Conservation (phyloP, 2,888 invertebrate species). For the Andrena trimmerana region DNA sequence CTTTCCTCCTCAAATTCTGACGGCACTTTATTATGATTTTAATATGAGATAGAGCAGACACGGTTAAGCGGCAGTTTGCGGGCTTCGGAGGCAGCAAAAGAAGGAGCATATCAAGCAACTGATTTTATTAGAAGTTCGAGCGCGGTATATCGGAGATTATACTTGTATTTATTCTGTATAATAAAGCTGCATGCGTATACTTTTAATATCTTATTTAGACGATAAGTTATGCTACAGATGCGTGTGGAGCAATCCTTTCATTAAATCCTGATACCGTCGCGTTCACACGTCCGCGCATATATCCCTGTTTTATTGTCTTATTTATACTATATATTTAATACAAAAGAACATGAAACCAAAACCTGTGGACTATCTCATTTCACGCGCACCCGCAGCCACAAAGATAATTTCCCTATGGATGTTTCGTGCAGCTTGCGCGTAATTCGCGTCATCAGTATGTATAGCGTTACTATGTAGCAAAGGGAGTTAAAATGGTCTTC, state of each 20-base stretch:
- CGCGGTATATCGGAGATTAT: conserved; percentile 7
- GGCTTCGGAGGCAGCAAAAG: too few species aligned
- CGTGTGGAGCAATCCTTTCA: conserved; percentile 17
- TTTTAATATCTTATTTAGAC: conserved; percentile 12
- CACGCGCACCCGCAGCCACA: not conserved
- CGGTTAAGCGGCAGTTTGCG: too few species aligned
- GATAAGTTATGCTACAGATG: conserved; percentile 28
- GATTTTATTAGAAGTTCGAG: conserved; percentile 5
- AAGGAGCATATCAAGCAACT: not conserved
- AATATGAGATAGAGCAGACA: too few species aligned
- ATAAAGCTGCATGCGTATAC: conserved; percentile 19
- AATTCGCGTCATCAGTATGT: conserved; percentile 7
- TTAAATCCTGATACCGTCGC: conserved; percentile 5
- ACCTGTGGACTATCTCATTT: conserved; percentile 17
- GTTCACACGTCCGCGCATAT: conserved; percentile 26
- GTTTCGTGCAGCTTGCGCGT: not conserved
- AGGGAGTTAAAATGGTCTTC: conserved; percentile 7
- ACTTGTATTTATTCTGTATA: conserved; percentile 30
- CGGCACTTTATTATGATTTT: too few species aligned
- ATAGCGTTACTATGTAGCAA: not conserved
- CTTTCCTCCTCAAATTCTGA: too few species aligned
- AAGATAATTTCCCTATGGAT: not conserved
- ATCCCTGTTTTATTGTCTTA: conserved; percentile 46
- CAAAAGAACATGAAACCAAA: conserved; percentile 40
- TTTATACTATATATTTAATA: conserved; percentile 60